Conservation (phyloP, 2,797 vertebrate species). For the Brachyrhaphis roseni region DNA sequence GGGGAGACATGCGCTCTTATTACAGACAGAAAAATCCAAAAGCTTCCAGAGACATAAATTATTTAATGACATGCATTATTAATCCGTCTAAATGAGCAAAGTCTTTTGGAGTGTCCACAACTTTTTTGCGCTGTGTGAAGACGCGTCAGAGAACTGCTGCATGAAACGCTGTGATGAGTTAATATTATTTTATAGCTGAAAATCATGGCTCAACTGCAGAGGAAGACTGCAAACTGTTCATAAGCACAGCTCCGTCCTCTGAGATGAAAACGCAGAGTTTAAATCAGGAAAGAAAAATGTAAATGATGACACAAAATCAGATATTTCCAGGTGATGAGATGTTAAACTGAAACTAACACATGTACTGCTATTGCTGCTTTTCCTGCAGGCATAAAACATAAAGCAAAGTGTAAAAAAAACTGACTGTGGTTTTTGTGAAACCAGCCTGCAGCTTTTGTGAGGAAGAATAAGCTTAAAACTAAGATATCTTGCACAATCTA, state of each 20-base stretch:
- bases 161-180: slow-evolving; percentile 31
- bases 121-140: slow-evolving; percentile 22
- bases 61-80: slow-evolving; percentile 51
- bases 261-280: slow-evolving; percentile 4
- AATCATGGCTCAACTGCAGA: slow-evolving; percentile 9
- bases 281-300: background rate
- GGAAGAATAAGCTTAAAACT: background rate
- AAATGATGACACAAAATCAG: background rate
- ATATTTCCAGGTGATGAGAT: background rate
- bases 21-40: background rate
- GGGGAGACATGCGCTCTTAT: slow-evolving; percentile 59
- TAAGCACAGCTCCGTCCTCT: slow-evolving; percentile 15
- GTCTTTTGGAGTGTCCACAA: slow-evolving; percentile 32
- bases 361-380: background rate
- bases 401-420: background rate
- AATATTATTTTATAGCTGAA: slow-evolving; percentile 42
- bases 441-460: background rate
- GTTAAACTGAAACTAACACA: background rate
- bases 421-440: background rate
- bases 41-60: slow-evolving; percentile 39
- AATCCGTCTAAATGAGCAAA: slow-evolving; percentile 44
- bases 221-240: slow-evolving; percentile 22
- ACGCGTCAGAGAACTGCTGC: slow-evolving; percentile 4
- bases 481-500: background rate
- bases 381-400: background rate